phyloP scores from a whole-genome alignment of 2,888 invertebrate species.

The Willowsia nigromaculata region DNA sequence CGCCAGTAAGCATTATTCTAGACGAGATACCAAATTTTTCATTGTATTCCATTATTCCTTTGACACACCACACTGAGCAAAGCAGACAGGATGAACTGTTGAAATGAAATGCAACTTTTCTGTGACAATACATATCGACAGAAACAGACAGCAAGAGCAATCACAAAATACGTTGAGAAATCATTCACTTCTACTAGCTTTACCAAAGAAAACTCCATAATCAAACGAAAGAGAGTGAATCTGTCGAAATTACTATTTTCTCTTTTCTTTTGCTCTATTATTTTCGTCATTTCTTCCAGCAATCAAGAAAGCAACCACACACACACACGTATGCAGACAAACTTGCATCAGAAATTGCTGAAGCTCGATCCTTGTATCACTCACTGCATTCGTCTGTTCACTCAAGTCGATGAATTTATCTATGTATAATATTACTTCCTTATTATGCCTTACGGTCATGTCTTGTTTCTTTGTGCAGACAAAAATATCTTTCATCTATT shows the following conservation, averaged over 20 bases:
- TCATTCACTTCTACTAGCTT: neutral
- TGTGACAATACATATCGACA: neutral
- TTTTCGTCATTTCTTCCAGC: constrained; percentile 3
- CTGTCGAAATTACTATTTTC: constrained; percentile 30
- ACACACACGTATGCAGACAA: neutral
- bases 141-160: neutral
- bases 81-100: neutral
- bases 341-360: neutral
- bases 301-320: constrained; percentile 27
- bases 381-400: neutral
- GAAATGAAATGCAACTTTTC: constrained; percentile 1
- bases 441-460: constrained; percentile 31
- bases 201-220: neutral
- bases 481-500: constrained; percentile 5
- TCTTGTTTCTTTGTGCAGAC: constrained; percentile 32
- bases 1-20: neutral
- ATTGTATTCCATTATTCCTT: neutral
- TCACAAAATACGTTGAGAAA: neutral
- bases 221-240: neutral
- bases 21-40: neutral
- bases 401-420: neutral
- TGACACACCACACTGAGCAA: neutral
- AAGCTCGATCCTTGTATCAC: neutral
- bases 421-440: constrained; percentile 37
- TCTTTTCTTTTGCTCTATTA: neutral